A percentile compares a stretch with the other conserved stretches of the same genome.
Evolutionary conservation across 2,113 vertebrate genomes (phyloP).

Genomic region (Catharus fuscescens): DNA sequence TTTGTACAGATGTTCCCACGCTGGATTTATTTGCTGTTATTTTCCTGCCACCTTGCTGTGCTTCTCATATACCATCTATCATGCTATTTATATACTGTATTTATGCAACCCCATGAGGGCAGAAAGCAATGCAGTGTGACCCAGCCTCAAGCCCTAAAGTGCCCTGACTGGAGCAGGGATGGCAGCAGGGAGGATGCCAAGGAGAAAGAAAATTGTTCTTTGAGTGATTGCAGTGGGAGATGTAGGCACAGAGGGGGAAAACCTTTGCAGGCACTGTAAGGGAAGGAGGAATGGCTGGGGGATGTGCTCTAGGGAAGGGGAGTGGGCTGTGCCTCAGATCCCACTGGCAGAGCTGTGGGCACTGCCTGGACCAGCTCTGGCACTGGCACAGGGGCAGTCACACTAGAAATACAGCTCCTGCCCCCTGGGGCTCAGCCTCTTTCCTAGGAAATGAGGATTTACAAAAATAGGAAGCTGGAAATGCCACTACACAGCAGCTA

Average conservation of each 20-base stretch:
- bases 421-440: background rate
- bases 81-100: background rate
- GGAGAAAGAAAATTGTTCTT: background rate
- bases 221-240: background rate
- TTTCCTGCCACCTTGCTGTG: background rate
- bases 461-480: constrained; percentile 64
- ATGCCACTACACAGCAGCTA: constrained; percentile 49
- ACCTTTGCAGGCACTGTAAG: background rate
- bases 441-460: background rate
- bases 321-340: background rate
- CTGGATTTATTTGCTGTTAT: background rate
- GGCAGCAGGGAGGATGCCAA: background rate
- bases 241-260: background rate
- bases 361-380: rapidly evolving
- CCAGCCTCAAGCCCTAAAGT: rapidly evolving
- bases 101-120: background rate
- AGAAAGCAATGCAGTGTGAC: rapidly evolving
- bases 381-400: background rate
- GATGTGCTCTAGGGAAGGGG: background rate
- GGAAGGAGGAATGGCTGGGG: background rate
- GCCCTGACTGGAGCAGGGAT: background rate
- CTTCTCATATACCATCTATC: background rate
- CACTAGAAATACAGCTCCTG: background rate
- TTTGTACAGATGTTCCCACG: rapidly evolving
- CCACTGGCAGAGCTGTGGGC: background rate